phyloP scores from a whole-genome alignment of 1,140 invertebrate species.

The Frieseomelitta varia region DNA sequence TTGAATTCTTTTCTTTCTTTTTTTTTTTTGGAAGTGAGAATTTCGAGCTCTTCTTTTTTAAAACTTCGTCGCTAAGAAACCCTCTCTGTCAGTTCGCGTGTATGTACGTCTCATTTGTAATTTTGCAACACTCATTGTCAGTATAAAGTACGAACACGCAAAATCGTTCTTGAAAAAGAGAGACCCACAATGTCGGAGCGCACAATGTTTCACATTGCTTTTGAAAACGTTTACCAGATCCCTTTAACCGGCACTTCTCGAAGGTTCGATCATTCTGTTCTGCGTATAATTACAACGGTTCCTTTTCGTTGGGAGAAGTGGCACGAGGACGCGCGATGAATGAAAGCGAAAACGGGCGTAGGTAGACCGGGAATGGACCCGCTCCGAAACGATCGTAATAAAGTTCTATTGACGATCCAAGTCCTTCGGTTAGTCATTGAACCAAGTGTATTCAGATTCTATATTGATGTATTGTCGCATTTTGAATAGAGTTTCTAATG shows the following conservation, averaged over 20 bases:
- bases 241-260: not conserved
- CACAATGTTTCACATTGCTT: constrained; percentile 26
- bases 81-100: not conserved
- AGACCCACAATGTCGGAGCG: not conserved
- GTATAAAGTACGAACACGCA: not conserved
- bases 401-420: constrained; percentile 16
- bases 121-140: no score
- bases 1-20: not conserved
- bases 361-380: constrained; percentile 17
- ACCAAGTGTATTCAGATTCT: not conserved
- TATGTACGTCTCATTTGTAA: no score
- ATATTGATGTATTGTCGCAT: not conserved
- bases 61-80: not conserved
- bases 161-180: not conserved
- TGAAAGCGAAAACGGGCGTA: constrained; percentile 53
- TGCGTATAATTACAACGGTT: constrained; percentile 55
- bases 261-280: constrained; percentile 55
- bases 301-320: constrained; percentile 50
- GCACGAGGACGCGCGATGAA: constrained; percentile 62
- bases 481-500: not conserved
- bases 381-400: constrained; percentile 35
- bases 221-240: constrained; percentile 14
- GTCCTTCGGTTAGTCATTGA: not conserved
- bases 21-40: not conserved
- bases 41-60: not conserved